These are phyloP conservation scores for Chloroceryle inda DNA, from an alignment of 2,797 vertebrate species.

Conservation along the genomic window DNA sequence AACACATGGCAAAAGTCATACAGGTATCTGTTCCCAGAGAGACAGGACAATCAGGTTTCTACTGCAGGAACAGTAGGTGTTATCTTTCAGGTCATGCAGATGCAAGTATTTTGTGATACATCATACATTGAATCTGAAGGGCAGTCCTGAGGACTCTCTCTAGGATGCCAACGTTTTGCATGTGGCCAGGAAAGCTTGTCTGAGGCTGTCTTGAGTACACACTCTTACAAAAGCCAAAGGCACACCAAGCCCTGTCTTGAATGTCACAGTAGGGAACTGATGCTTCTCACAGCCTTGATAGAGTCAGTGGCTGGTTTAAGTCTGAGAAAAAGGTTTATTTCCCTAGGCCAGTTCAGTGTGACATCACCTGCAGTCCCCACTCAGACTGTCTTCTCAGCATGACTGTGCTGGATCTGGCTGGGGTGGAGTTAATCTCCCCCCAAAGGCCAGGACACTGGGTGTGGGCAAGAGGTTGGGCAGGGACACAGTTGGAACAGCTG, in stretches of 20 bases:
- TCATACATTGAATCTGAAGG: not conserved
- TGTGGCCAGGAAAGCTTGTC: not conserved
- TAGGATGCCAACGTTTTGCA: not conserved
- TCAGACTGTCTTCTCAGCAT: not conserved
- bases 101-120: not conserved
- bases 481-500: not conserved
- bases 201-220: not conserved
- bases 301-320: not conserved
- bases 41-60: not conserved
- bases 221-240: accelerated
- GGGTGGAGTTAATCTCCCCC: not conserved
- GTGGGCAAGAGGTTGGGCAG: not conserved
- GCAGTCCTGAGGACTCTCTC: not conserved
- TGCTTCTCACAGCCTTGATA: not conserved
- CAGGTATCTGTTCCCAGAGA: not conserved
- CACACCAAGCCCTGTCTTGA: not conserved
- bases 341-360: not conserved
- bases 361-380: not conserved
- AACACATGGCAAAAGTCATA: not conserved
- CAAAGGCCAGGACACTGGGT: not conserved
- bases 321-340: not conserved
- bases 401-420: not conserved
- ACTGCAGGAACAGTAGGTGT: not conserved
- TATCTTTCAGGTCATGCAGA: not conserved
- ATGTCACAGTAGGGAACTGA: not conserved